Evolutionary conservation across 2,113 vertebrate genomes (phyloP), one percentile per base, ranked within the genome.

Genomic region (Brachirus orientalis): DNA sequence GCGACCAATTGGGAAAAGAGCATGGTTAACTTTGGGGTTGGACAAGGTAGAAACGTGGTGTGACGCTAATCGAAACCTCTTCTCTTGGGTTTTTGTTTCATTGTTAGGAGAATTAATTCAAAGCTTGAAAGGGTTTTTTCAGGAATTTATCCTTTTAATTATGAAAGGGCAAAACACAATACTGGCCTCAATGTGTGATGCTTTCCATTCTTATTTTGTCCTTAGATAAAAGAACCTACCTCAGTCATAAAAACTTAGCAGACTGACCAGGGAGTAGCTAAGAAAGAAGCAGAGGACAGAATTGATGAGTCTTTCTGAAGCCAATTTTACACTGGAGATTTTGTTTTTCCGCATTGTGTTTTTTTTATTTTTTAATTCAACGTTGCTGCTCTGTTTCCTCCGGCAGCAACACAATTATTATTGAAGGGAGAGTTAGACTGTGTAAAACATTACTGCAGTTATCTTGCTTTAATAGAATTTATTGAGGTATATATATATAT

Each of bases 171-270:
- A 81, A 69, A 82, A 65, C 75, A 77, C 72, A 81, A 54, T 48
- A 78, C 70, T 71, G 64, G 72, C 72, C 65, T 77, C 70, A 48
- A 20, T 77, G 68, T 84, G 78, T 84, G 61, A 77, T 63, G 70
- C 75, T 72, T 82, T 78, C 55, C 65, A 75, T 86, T 88, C 76
- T 84, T 76, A 70, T 74, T 87, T 90, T 85, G 75, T 86, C 80
- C 85, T 80, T 83, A 82, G 78, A 86, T 88, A 79, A 89, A 83
- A 91, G 79, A 91, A 93, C 90, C 92, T 94, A 94, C 93, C 92
- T 93, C 91, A 94, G 92, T 92, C 91, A 91, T 88, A 87, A 77
- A 79, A 84, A 86, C 63, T 80, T 76, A 74, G 84, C 85, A 83
- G 88, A 91, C 89, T 92, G 86, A 91, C 77, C 87, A 85, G 85